Evolutionary conservation across 2,797 vertebrate genomes (phyloP), one percentile per base, ranked within the genome.

Genomic region (Gouania willdenowi): DNA sequence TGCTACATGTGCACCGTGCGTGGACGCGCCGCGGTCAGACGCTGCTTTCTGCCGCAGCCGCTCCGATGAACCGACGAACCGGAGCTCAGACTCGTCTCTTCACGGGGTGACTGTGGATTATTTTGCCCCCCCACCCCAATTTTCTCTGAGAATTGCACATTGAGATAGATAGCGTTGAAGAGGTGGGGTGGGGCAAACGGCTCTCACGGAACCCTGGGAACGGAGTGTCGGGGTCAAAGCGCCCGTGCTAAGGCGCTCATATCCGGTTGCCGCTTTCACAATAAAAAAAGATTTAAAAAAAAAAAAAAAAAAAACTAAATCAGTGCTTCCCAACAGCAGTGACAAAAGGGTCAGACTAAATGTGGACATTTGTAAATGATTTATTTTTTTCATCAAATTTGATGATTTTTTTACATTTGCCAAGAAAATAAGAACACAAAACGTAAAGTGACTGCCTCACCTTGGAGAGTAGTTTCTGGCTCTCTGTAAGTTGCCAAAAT

Each of bases 171-270:
- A 81, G 85, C 77, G 74, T 64, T 81, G 85, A 73, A 64, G 81
- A 87, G 88, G 82, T 82, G 90, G 90, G 92, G 92, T 92, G 92
- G 92, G 91, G 93, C 91, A 82, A 92, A 84, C 84, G 64, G 84
- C 88, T 83, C 91, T 82, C 87, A 82, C 87, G 89, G 92, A 89
- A 93, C 91, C 77, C 88, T 85, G 90, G 90, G 91, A 92, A 90
- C 85, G 48, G 66, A 61, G 35, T 60, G 48, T 23, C 3, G 32
- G 9, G n/a, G 67, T 73, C 42, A 82, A 76, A 69, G 23, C 30
- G 25, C 21, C 6, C 21, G 11, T 6, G 21, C 36, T 12, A 29
- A 43, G 0, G 6, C 10, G 6, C 0, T 0, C 0, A 4, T 2
- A 43, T 67, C 79, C 67, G 48, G 11, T 43, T 8, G 0, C 0